Evolutionary conservation across 1,140 invertebrate genomes (phyloP), one percentile per base, ranked within the genome.

Genomic region (Ooceraea biroi): DNA sequence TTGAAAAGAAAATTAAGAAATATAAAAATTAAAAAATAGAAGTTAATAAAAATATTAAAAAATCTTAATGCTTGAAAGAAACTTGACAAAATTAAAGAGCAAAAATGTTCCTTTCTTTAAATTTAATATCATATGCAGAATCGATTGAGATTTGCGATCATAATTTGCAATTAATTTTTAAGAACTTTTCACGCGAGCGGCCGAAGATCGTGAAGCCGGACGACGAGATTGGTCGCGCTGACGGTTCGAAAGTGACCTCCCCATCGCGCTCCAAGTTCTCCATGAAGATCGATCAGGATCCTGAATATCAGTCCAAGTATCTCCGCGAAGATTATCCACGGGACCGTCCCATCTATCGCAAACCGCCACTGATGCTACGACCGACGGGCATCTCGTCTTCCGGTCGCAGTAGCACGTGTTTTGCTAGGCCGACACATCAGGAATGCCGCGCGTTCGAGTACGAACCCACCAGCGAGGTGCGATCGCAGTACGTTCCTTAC

Each of bases 231-330:
- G 93, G 94, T 36, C 90, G 91, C 80, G 91, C 93, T 0, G 94
- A 94, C 46, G 93, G 94, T 1, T 90, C 93, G 0, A 94, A 94
- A 41, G 57, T 94, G 44, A 84, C 88, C 3, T 91, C 88, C 2
- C 86, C 90, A 2, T 83, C 77, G 46, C 83, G 85, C 55, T 69
- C 27, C 0, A 91, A 88, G 57, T 94, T 94, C 74, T 73, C 86
- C 1, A 89, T 87, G 5, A 94, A 93, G 86, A 94, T 94, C 44
- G 93, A 94, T 36, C 93, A 92, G 41, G 94, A 94, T 60, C 94
- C 94, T 1, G 94, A 94, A 71, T 95, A 95, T 63, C 94, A 94
- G 25, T 94, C 94, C 0, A 93, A 92, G 10, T 94, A 92, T 36
- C 30, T 93, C 0, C n/a, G n/a, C n/a, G n/a, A n/a, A n/a, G 92